These are phyloP conservation scores for Coregonus sp. DNA, from an alignment of 2,797 vertebrate genomes.

Conservation along the genomic window DNA sequence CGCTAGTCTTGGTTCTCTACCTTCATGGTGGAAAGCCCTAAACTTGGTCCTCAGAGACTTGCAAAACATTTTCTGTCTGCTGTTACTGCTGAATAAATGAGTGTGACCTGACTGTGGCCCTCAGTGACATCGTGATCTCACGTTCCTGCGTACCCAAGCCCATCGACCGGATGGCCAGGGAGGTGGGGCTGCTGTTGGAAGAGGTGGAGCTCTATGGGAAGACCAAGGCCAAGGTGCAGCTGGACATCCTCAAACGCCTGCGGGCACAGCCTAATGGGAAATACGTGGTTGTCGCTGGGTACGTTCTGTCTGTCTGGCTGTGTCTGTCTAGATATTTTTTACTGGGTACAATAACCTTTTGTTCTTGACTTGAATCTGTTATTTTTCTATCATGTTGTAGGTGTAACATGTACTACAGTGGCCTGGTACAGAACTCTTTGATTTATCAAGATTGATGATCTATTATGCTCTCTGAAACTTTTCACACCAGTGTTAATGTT, in stretches of 20 bases:
- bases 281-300: conserved; percentile 90
- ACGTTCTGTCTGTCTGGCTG: not conserved
- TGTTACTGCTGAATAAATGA: not conserved
- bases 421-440: not conserved
- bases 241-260: conserved; percentile 83
- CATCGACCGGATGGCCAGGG: conserved; percentile 81
- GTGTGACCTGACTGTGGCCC: not conserved
- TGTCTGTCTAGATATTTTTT: not conserved
- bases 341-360: no score
- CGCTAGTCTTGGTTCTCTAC: not conserved
- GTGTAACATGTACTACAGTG: not conserved
- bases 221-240: conserved; percentile 92
- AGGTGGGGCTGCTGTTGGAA: conserved; percentile 87
- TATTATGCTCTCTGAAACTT: not conserved
- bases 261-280: conserved; percentile 86
- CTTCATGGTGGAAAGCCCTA: not conserved
- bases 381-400: not conserved
- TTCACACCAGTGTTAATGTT: not conserved
- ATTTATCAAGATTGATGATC: not conserved
- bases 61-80: conserved; percentile 86
- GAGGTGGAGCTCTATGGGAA: conserved; percentile 92
- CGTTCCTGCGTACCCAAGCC: conserved; percentile 85
- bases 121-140: conserved; percentile 93
- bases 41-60: not conserved
- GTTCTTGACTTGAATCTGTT: no score